Base-by-base conservation (phyloP, 2,797 vertebrate genomes). In the Tadarida brasiliensis region DNA sequence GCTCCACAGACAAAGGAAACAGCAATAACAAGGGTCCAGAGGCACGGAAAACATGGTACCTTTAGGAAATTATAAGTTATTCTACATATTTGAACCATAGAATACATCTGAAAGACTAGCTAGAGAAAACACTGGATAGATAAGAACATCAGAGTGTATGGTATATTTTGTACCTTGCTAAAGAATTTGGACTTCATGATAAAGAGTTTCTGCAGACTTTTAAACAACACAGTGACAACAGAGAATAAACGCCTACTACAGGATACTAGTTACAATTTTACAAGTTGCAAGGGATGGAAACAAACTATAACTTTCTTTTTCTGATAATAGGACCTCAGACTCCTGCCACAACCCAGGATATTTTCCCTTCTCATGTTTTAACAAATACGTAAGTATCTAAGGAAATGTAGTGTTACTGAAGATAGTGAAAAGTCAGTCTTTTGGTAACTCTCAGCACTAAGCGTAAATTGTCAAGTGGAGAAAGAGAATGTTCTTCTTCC, bases 361-460 rank as follows among this genome's bases (percentile, higher is more conserved):
- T 71, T 87, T 68, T 94, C 57, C 44, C 95, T 61, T 73, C 90
- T 91, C 88, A 2, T 28, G 30, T 77, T 85, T 51, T 35, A 22
- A 74, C 90, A 91, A 93, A 95, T 91, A 74, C 2, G 97, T 98
- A 94, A 97, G 97, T 97, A 95, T 56, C 15, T 83, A 67, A 90
- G 24, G 65, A 77, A 56, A 74, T 74, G 0, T 56, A 68, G n/a
- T 91, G 89, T 24, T 82, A n/a, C 33, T 83, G 17, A 11, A 71
- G n/a, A 86, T 39, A 73, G 7, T 90, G 22, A 85, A 86, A 87
- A 3, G 11, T 90, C 7, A 33, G 16, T 76, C 35, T 47, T 78
- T 81, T 80, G 39, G 3, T 90, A 56, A 78, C 24, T 65, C 71
- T 93, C 19, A 94, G n/a, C 51, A 90, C 20, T 83, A 47, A 87